A percentile compares a stretch with the other conserved stretches of the same genome.
Conservation (phyloP, 1,140 invertebrate genomes). For the Chelonus insularis region DNA sequence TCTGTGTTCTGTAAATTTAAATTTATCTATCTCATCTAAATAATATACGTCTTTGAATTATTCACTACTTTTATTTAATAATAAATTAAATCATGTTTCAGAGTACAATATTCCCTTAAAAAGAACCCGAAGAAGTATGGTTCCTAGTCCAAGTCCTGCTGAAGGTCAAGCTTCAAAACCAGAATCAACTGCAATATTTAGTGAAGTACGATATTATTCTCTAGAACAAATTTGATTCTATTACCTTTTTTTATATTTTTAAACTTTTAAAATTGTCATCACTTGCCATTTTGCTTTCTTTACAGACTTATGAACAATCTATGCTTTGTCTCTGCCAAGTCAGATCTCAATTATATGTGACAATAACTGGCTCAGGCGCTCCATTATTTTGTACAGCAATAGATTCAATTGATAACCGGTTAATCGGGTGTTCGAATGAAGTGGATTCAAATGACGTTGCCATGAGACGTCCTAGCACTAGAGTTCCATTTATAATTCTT, state of each 20-base stretch:
- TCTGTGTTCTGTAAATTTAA: no score
- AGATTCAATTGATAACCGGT: slow-evolving; percentile 76
- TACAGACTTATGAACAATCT: slow-evolving; percentile 49
- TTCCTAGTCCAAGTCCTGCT: slow-evolving; percentile 56
- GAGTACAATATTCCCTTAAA: slow-evolving; percentile 42
- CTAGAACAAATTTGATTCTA: neutral
- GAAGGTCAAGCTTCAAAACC: slow-evolving; percentile 57
- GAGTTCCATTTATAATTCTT: slow-evolving; percentile 82
- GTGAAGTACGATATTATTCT: slow-evolving; percentile 44
- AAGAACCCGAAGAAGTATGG: slow-evolving; percentile 50
- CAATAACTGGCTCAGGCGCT: slow-evolving; percentile 52
- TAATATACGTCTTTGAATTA: no score
- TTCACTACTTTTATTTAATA: neutral
- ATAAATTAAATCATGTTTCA: slow-evolving; percentile 23
- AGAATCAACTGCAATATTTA: slow-evolving; percentile 57
- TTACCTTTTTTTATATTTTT: neutral
- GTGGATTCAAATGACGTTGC: slow-evolving; percentile 63
- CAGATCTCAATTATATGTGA: slow-evolving; percentile 57
- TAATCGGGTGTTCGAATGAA: slow-evolving; percentile 80
- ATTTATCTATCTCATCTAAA: no score
- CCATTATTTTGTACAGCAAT: slow-evolving; percentile 70
- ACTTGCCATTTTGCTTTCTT: no score
- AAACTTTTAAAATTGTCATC: slow-evolving; percentile 16
- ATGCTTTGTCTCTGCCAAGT: slow-evolving; percentile 59
- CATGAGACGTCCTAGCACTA: slow-evolving; percentile 74